Evolutionary conservation across 2,113 vertebrate genomes (phyloP).

Genomic region (Acanthochromis polyacanthus): DNA sequence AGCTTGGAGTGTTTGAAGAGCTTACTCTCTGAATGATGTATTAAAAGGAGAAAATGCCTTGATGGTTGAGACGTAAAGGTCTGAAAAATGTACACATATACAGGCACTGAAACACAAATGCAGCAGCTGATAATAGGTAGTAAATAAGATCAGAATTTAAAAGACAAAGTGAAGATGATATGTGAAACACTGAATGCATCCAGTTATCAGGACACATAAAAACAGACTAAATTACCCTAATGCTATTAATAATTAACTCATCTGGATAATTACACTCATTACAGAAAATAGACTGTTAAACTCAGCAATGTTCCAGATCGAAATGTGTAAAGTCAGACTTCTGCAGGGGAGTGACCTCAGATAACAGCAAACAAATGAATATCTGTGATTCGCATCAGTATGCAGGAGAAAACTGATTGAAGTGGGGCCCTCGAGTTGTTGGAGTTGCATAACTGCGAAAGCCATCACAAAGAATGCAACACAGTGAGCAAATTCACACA

Average conservation of each 20-base stretch:
- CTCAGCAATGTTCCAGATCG: slow-evolving; percentile 33
- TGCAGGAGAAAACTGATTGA: slow-evolving; percentile 30
- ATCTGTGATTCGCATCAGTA: slow-evolving; percentile 33
- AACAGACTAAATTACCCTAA: slow-evolving; percentile 36
- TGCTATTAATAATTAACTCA: slow-evolving; percentile 46
- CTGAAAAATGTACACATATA: slow-evolving; percentile 7
- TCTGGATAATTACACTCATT: slow-evolving; percentile 50
- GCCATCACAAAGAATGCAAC: slow-evolving; percentile 31
- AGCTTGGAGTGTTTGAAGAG: slow-evolving; percentile 16
- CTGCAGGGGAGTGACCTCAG: slow-evolving; percentile 38
- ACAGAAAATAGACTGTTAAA: slow-evolving; percentile 25
- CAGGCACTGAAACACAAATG: not conserved
- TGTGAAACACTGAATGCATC: slow-evolving; percentile 1
- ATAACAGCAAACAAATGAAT: slow-evolving; percentile 35
- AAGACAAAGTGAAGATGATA: slow-evolving; percentile 8
- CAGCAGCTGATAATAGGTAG: slow-evolving; percentile 6
- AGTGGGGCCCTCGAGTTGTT: slow-evolving; percentile 52
- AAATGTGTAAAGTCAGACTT: slow-evolving; percentile 33
- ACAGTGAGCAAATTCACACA: slow-evolving; percentile 4
- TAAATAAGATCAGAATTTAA: slow-evolving; percentile 4
- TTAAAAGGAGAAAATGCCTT: slow-evolving; percentile 27
- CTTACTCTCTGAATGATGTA: slow-evolving; percentile 43
- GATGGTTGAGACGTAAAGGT: slow-evolving; percentile 1
- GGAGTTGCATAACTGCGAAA: slow-evolving; percentile 20
- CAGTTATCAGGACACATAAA: slow-evolving; percentile 18